Base-by-base conservation (phyloP, 2,113 vertebrate species). In the Melierax canorus region DNA sequence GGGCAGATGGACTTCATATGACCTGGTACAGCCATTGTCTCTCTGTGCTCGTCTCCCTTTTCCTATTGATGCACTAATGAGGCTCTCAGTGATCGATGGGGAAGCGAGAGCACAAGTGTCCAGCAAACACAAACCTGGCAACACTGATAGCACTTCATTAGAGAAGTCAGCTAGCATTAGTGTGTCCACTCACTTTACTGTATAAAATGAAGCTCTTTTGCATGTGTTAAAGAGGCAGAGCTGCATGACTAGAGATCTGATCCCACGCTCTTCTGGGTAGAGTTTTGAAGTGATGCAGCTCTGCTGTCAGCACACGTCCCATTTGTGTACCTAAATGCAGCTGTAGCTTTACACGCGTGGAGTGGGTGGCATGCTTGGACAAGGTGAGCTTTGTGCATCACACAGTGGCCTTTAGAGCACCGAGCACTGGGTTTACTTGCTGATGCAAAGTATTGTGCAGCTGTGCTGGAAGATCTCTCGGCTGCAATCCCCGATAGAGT, bases 21-120 rank as follows among this genome's bases (percentile, higher is more conserved):
- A 7, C 23, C 36, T 50, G 24, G 32, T 41, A 38, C 18, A 30
- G 45, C 32, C 32, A 4, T 11, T 50, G 12, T n/a, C 26, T 30
- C 18, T 56, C 26, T 41, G 1, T n/a, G 8, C 34, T 88, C 17
- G 10, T 38, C 50, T 56, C 32, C 11, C 26, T 41, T 53, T 32
- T 51, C n/a, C 53, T 21, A 3, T 1, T 9, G 12, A 5, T 23
- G 39, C 36, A 56, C 59, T 46, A 34, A 8, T 0, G 4, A 64
- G 63, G 43, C 10, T 15, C 26, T 45, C 17, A 0, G 53, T 34
- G 62, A 26, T 32, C 13, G 0, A 0, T 24, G 59, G 58, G 23
- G 73, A 56, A 17, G 4, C 6, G 60, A 79, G 41, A 72, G 60
- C 60, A 34, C 27, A 46, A 48, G 69, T 3, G 46, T 45, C 51